These are phyloP conservation scores for Sinocyclocheilus grahami DNA, from an alignment of 2,113 vertebrate genomes.

Conservation along the genomic window DNA sequence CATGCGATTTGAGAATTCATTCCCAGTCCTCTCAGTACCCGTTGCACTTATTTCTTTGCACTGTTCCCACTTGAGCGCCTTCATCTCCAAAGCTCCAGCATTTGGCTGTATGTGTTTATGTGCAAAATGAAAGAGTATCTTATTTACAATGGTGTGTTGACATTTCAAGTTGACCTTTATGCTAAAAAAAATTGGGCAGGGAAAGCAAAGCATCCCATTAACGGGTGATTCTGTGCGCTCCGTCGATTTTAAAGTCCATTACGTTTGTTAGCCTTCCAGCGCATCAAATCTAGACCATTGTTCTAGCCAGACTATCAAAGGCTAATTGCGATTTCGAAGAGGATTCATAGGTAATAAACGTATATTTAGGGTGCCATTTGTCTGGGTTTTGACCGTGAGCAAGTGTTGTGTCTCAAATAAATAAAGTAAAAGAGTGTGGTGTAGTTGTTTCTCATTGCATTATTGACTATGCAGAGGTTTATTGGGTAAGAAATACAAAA, in stretches of 20 bases:
- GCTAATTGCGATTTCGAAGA: constrained; percentile 78
- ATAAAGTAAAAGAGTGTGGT: constrained; percentile 61
- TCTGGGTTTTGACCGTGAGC: constrained; percentile 65
- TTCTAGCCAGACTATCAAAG: constrained; percentile 65
- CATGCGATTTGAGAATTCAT: constrained; percentile 1
- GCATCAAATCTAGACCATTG: constrained; percentile 69
- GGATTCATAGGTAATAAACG: constrained; percentile 68
- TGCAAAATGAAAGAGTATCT: constrained; percentile 63
- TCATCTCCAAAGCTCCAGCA: constrained; percentile 8
- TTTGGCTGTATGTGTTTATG: constrained; percentile 21
- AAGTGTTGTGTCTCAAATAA: constrained; percentile 66
- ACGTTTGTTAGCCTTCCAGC: constrained; percentile 73
- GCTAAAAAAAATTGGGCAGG: constrained; percentile 65
- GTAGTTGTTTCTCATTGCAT: constrained; percentile 63
- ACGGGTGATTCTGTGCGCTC: constrained; percentile 73
- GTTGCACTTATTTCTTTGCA: not conserved
- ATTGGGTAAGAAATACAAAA: constrained; percentile 34
- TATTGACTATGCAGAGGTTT: constrained; percentile 62
- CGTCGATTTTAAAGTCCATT: constrained; percentile 81
- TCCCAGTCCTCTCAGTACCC: not conserved
- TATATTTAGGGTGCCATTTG: constrained; percentile 67
- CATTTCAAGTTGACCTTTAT: constrained; percentile 79
- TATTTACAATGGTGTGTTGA: constrained; percentile 74
- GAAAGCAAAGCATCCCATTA: constrained; percentile 69
- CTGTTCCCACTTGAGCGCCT: constrained; percentile 21